Evolutionary conservation across 35 echinoderm and acorn worm species (phyloP), one percentile per base, ranked within the genome.

Genomic region (Lytechinus variegatus): DNA sequence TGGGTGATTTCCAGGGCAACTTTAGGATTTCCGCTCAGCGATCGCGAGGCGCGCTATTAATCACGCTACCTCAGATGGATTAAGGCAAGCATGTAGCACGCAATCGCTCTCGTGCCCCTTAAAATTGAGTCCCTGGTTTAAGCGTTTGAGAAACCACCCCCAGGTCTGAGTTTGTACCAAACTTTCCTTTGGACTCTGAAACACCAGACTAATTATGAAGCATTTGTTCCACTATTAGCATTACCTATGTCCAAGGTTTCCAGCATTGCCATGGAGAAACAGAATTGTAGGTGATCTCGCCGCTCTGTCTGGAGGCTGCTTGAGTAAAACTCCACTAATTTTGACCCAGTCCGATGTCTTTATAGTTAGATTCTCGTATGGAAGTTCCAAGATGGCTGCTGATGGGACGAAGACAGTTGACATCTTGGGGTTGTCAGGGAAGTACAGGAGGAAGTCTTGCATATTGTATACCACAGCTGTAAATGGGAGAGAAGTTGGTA

Each of bases 201-300:
- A 44, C 33, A 44, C 2, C 1, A 44, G 33, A 44, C 33, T 44
- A 44, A 44, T 44, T 44, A 44, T 44, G 1, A 44, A 44, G 33
- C 33, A 44, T 44, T 44, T 44, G 33, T 44, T 1, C 33, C 33
- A 44, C 33, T 44, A 44, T 2, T 72, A 96, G 27, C 28, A 94
- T 21, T 95, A 99, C 98, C 98, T 98, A 94, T 99, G 98, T 10
- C 97, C 98, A 86, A 99, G 96, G 95, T 99, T 99, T 5, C 98
- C 98, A 29, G 98, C 98, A 95, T 99, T 99, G 52, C 98, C 98
- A 97, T 99, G 98, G 29, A 99, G 95, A 94, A 99, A 99, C 19
- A 99, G 28, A 58, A 99, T 94, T 21, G 98, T 99, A 61, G 98
- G 98, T 12, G 96, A 95, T 90, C 94, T 54, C 27, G 97, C 11